Percentiles rank a stretch among this genome's conserved stretches.
These are phyloP conservation scores for Entosphenus tridentatus DNA, from an alignment of 2,113 vertebrate genomes.

Conservation along the genomic window DNA sequence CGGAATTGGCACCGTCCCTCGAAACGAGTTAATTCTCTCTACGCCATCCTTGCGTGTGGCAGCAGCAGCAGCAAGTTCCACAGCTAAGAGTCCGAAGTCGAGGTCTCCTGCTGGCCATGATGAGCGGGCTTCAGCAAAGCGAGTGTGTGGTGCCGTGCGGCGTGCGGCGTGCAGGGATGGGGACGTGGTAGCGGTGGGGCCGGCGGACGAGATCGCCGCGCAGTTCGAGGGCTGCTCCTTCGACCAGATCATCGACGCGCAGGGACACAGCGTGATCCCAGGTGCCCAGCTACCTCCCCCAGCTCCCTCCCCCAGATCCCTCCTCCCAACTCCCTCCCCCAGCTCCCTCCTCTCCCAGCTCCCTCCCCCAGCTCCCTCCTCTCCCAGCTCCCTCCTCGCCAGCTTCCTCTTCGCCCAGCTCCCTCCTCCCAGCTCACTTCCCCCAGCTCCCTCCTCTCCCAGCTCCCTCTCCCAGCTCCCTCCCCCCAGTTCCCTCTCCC, in stretches of 20 bases:
- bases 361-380: neutral
- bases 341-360: neutral
- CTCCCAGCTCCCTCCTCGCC: neutral
- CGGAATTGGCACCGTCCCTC: neutral
- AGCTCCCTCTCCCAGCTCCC: neutral
- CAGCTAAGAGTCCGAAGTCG: neutral
- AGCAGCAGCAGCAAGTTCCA: neutral
- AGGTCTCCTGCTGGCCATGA: neutral
- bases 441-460: conserved; percentile 11
- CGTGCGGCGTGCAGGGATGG: conserved; percentile 36
- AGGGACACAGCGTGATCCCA: conserved; percentile 66
- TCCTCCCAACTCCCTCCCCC: too few species aligned
- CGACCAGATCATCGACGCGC: conserved; percentile 52
- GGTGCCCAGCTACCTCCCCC: conserved; percentile 22
- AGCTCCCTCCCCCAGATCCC: neutral
- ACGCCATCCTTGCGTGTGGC: neutral
- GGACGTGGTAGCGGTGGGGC: conserved; percentile 46
- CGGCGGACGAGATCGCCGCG: conserved; percentile 26
- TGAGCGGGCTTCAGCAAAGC: neutral
- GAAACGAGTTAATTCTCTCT: neutral
- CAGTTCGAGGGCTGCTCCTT: conserved; percentile 36
- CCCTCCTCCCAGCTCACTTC: too few species aligned
- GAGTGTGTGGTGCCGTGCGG: neutral
- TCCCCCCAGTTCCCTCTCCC: neutral
- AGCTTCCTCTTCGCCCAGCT: too few species aligned